These are phyloP conservation scores for Gorsachius magnificus DNA, from an alignment of 2,797 vertebrate genomes.

Conservation along the genomic window DNA sequence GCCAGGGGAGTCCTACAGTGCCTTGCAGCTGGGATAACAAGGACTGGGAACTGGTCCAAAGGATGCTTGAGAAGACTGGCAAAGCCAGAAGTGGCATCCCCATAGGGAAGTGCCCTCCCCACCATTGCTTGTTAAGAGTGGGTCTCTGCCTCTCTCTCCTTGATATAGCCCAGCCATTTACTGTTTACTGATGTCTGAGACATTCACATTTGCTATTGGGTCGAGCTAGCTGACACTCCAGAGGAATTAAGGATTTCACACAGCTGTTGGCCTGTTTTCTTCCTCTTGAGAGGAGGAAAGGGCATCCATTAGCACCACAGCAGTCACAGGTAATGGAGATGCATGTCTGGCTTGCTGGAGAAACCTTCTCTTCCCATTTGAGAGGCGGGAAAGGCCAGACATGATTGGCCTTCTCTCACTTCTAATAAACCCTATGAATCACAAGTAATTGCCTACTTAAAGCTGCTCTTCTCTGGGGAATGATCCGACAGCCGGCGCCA, in stretches of 20 bases:
- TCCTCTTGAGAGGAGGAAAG: background rate
- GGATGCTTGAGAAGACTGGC: background rate
- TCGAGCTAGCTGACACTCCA: background rate
- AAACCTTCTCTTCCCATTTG: conserved; percentile 4
- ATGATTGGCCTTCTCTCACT: conserved; percentile 32
- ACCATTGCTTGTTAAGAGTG: background rate
- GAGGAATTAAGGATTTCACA: conserved; percentile 15
- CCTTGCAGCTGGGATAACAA: background rate
- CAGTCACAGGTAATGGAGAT: conserved; percentile 29
- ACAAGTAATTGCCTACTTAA: conserved; percentile 66
- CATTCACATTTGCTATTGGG: background rate
- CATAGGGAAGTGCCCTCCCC: background rate
- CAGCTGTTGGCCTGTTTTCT: background rate
- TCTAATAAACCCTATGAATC: conserved; percentile 49
- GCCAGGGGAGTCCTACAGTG: background rate
- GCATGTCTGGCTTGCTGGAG: conserved; percentile 5
- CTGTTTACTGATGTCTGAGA: background rate
- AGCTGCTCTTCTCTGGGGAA: conserved; percentile 49
- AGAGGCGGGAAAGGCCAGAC: conserved; percentile 25
- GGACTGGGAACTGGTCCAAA: background rate
- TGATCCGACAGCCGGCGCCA: background rate
- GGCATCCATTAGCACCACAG: conserved; percentile 2
- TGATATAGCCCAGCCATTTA: background rate
- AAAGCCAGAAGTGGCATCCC: background rate
- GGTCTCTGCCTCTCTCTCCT: background rate